phyloP scores from a whole-genome alignment of 2,888 invertebrate genomes.

The Sturmia bella region DNA sequence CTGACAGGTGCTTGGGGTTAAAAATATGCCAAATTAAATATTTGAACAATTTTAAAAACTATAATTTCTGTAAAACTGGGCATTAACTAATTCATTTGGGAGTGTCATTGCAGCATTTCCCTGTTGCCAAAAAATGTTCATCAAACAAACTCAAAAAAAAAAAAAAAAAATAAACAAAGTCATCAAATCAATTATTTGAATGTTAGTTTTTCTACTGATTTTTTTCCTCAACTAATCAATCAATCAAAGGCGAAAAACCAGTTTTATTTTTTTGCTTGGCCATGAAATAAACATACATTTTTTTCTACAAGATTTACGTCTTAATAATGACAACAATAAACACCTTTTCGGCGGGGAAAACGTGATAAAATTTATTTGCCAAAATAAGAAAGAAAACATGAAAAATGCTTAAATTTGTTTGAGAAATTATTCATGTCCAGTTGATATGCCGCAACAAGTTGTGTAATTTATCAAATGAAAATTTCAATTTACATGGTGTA shows the following conservation, averaged over 20 bases:
- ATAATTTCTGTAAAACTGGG: conserved; percentile 34
- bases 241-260: conserved; percentile 37
- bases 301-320: conserved; percentile 2
- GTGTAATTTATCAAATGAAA: conserved; percentile 32
- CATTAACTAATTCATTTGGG: conserved; percentile 48
- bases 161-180: no score
- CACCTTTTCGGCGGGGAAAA: conserved; percentile 24
- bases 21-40: conserved; percentile 19
- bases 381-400: conserved; percentile 1
- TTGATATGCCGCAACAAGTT: not conserved
- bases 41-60: conserved; percentile 41
- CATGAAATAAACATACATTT: conserved; percentile 36
- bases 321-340: conserved; percentile 52
- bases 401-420: conserved; percentile 37
- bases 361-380: conserved; percentile 44
- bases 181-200: not conserved
- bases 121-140: conserved; percentile 13
- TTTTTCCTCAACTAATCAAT: conserved; percentile 29
- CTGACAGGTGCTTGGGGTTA: not conserved
- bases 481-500: conserved; percentile 1
- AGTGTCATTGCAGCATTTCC: conserved; percentile 40
- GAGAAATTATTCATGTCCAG: conserved; percentile 34
- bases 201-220: conserved; percentile 2
- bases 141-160: conserved; percentile 8
- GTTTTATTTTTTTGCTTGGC: conserved; percentile 46